These are phyloP conservation scores for Cataglyphis altisquamis DNA, from an alignment of 2,888 invertebrate species.

Conservation along the genomic window DNA sequence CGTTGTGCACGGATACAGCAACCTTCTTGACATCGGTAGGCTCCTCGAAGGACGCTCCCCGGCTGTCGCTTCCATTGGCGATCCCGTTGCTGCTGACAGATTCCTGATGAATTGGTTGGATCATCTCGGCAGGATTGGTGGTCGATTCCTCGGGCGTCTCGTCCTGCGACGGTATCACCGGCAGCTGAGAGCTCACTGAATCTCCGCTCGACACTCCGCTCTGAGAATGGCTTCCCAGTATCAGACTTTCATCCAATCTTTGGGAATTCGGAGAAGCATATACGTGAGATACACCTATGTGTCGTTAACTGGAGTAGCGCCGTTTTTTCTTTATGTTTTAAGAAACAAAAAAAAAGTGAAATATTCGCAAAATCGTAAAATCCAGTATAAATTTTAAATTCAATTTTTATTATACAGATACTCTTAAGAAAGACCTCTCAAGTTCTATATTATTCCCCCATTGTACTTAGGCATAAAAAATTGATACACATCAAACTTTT, in stretches of 20 bases:
- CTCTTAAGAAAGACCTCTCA: neutral
- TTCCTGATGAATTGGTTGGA: conserved; percentile 32
- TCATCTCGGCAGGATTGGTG: conserved; percentile 49
- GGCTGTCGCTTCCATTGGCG: neutral
- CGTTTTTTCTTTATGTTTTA: neutral
- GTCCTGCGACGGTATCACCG: conserved; percentile 26
- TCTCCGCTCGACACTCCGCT: conserved; percentile 53
- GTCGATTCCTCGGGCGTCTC: conserved; percentile 61
- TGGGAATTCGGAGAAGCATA: conserved; percentile 23
- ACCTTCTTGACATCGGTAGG: conserved; percentile 73
- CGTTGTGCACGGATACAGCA: conserved; percentile 83
- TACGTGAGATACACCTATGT: neutral
- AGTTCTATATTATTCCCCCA: neutral
- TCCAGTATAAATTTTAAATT: conserved; percentile 3
- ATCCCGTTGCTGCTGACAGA: conserved; percentile 65
- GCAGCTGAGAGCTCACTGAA: neutral
- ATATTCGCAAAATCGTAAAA: neutral
- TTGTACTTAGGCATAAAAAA: neutral
- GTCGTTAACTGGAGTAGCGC: neutral
- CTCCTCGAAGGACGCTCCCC: conserved; percentile 59
- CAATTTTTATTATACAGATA: neutral
- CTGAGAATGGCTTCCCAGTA: conserved; percentile 83
- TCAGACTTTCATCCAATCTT: conserved; percentile 90
- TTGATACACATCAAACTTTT: neutral
- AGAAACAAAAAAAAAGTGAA: neutral